phyloP scores from a whole-genome alignment of 1,140 invertebrate species.

The Drosophila chauvacae region DNA sequence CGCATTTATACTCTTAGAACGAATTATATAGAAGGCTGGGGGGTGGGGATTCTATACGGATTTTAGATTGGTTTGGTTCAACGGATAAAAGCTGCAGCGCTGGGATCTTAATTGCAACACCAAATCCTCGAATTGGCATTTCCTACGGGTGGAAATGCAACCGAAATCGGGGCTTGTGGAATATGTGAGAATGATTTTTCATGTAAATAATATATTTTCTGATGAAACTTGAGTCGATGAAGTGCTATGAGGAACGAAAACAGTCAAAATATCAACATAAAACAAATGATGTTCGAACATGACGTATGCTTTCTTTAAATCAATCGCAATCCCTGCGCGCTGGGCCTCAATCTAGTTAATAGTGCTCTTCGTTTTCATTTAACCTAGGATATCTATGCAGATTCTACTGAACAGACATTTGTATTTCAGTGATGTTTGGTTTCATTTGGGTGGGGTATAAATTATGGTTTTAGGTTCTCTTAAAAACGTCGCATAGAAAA shows the following conservation, averaged over 20 bases:
- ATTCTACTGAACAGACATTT: conserved; percentile 38
- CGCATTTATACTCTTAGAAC: conserved; percentile 35
- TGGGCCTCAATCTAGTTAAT: conserved; percentile 25
- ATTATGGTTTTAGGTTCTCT: conserved; percentile 34
- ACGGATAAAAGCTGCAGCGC: conserved; percentile 16
- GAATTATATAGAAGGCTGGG: conserved; percentile 27
- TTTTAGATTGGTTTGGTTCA: conserved; percentile 1
- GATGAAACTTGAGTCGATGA: background rate
- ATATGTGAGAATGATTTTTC: conserved; percentile 23
- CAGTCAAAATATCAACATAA: conserved; percentile 63
- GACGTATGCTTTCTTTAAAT: conserved; percentile 24
- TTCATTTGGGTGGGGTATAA: conserved; percentile 46
- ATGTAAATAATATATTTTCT: conserved; percentile 15
- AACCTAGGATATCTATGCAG: conserved; percentile 35
- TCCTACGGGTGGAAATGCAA: conserved; percentile 64
- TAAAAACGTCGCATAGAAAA: conserved; percentile 48
- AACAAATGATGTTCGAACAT: conserved; percentile 55
- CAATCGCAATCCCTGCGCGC: conserved; percentile 16
- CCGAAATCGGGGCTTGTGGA: conserved; percentile 42
- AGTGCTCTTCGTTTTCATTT: conserved; percentile 8
- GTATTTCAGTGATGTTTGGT: conserved; percentile 48
- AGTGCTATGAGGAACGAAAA: conserved; percentile 54
- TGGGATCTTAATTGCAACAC: conserved; percentile 19
- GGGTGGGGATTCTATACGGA: conserved; percentile 17
- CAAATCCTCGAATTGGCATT: conserved; percentile 68